These are phyloP conservation scores for Brachionus manjavacas DNA, from an alignment of 1,140 invertebrate genomes.

Conservation along the genomic window DNA sequence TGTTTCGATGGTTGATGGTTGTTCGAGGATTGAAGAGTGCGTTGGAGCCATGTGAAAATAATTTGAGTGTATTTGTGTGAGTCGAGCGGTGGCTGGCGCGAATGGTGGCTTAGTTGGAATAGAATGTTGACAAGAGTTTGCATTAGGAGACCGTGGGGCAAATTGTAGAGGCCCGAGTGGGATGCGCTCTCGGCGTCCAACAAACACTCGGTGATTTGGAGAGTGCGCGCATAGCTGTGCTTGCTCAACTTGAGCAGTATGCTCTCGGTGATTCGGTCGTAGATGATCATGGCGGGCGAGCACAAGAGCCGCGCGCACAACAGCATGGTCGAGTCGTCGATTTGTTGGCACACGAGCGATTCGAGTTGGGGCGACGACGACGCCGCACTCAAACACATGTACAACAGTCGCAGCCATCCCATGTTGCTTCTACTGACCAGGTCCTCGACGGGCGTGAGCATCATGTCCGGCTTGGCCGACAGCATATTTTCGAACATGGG, in stretches of 20 bases:
- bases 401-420: constrained; percentile 66
- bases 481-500: constrained; percentile 65
- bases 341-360: constrained; percentile 45
- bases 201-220: constrained; percentile 54
- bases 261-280: constrained; percentile 54
- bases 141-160: constrained; percentile 51
- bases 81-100: constrained; percentile 45
- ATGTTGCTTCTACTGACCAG: constrained; percentile 58
- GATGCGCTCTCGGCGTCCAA: constrained; percentile 45
- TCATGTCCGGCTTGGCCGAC: constrained; percentile 46
- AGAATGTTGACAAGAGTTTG: constrained; percentile 67
- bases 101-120: constrained; percentile 67
- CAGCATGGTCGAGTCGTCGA: constrained; percentile 61
- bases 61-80: not conserved
- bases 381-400: constrained; percentile 63
- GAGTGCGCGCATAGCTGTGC: constrained; percentile 53
- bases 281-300: constrained; percentile 62
- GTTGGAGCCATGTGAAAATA: not conserved
- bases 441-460: constrained; percentile 52
- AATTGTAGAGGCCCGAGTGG: not conserved
- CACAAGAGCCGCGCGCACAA: constrained; percentile 70
- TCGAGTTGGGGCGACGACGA: constrained; percentile 56
- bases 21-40: not conserved
- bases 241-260: constrained; percentile 57
- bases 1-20: too few species aligned